Evolutionary conservation across 1,140 invertebrate genomes (phyloP), one percentile per base, ranked within the genome.

Genomic region (Drosophila nigromelanica): DNA sequence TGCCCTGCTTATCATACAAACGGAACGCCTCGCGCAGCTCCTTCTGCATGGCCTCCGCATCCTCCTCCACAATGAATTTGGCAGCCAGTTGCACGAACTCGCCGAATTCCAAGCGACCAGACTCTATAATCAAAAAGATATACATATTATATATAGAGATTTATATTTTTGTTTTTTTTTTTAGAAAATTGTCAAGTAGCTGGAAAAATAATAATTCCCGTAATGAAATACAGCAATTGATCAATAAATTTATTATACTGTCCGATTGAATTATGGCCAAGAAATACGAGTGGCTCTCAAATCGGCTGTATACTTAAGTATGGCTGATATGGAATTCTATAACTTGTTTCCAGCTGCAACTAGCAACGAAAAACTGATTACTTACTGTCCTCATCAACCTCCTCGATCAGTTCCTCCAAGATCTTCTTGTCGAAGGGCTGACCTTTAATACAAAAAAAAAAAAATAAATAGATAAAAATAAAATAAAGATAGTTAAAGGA

Each of bases 341-440:
- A 14, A 2, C 18, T 39, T 15, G 15, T 59, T 47, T 45, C 21
- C 30, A 37, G 27, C 15, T 45, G 18, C 21, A 18, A 52, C 5
- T n/a, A n/a, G 21, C 27, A 5, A 27, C 27, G 0, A 27, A 15
- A 45, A 56, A 10, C 6, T 14, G 3, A 58, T 10, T 80, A 95
- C 95, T 95, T 93, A 98, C 98, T 98, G 92, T 99, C 98, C 67
- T 97, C 96, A 92, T 99, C 98, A 51, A 99, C 97, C 94, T 98
- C 97, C 83, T 98, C 97, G 87, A 99, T 99, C 69, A 99, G 95
- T 92, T 98, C 97, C 91, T 98, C 97, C 43, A 99, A 94, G 91
- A 98, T 98, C 86, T 96, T 96, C 92, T 98, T 98, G 92, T 98
- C 98, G 93, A 98, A 98, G 21, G 97, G 97, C 92, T 98, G 98